Conservation (phyloP, 2,113 vertebrate species). For the Xenopus laevis region DNA sequence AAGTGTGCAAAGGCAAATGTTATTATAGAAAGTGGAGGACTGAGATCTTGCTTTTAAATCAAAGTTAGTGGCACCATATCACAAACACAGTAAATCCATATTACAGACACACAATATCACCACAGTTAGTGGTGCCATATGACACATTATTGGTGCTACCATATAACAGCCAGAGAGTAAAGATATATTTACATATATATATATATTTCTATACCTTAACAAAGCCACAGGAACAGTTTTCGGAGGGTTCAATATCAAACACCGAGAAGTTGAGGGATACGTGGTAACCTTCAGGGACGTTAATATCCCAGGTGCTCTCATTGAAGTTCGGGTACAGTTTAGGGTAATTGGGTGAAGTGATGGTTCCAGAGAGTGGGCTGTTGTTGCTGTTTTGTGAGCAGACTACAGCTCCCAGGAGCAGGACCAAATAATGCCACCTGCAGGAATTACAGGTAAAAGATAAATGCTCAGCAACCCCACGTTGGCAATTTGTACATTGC, state of each 20-base stretch:
- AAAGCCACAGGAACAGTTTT: slow-evolving; percentile 78
- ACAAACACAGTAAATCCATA: too few species aligned
- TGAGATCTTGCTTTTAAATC: too few species aligned
- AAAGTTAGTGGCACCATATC: too few species aligned
- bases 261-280: slow-evolving; percentile 79
- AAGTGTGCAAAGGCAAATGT: too few species aligned
- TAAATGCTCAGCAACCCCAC: neutral
- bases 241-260: slow-evolving; percentile 82
- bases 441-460: neutral
- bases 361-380: slow-evolving; percentile 62
- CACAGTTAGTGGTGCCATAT: too few species aligned
- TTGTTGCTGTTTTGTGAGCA: neutral
- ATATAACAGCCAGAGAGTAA: too few species aligned
- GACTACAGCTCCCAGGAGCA: slow-evolving; percentile 1
- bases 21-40: too few species aligned
- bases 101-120: too few species aligned
- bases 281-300: slow-evolving; percentile 71
- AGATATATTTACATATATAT: too few species aligned
- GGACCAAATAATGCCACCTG: slow-evolving; percentile 6
- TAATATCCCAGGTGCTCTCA: slow-evolving; percentile 68
- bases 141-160: too few species aligned
- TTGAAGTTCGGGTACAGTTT: slow-evolving; percentile 74
- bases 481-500: too few species aligned
- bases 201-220: slow-evolving; percentile 71
- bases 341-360: slow-evolving; percentile 79